phyloP scores from a whole-genome alignment of 92 coral and sea anemone genomes.

The Anthopleura xanthogrammica region DNA sequence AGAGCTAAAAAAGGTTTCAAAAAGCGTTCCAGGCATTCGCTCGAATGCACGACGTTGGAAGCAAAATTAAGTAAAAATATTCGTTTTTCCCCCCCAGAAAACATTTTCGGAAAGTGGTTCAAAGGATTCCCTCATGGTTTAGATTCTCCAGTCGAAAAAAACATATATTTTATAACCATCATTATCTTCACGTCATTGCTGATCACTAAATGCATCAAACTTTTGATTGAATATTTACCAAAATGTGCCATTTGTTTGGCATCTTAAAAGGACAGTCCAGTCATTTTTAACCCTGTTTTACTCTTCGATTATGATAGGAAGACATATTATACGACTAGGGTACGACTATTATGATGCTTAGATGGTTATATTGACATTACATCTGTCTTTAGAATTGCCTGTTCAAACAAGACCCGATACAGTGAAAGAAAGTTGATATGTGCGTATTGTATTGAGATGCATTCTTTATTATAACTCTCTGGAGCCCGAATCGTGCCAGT shows the following conservation, averaged over 20 bases:
- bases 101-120: too few relatives aligned
- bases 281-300: background rate
- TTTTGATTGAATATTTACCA: background rate
- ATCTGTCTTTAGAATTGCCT: background rate
- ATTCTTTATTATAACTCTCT: too few relatives aligned
- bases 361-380: background rate
- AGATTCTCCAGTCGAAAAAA: background rate
- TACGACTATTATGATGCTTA: background rate
- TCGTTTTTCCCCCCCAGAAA: too few relatives aligned
- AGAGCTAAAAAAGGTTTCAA: too few relatives aligned
- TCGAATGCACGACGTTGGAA: too few relatives aligned
- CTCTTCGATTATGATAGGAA: background rate
- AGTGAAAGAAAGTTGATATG: background rate
- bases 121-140: too few relatives aligned
- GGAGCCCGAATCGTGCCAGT: too few relatives aligned
- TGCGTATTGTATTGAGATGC: too few relatives aligned
- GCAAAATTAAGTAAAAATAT: too few relatives aligned
- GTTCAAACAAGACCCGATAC: background rate
- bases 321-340: background rate
- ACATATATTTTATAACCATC: background rate
- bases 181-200: background rate
- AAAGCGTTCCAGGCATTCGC: too few relatives aligned
- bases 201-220: background rate
- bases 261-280: background rate
- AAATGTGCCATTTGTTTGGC: background rate